Percentiles rank a stretch among this genome's conserved stretches.
These are phyloP conservation scores for Phenganax marumi DNA, from an alignment of 92 coral and sea anemone genomes.

Conservation along the genomic window DNA sequence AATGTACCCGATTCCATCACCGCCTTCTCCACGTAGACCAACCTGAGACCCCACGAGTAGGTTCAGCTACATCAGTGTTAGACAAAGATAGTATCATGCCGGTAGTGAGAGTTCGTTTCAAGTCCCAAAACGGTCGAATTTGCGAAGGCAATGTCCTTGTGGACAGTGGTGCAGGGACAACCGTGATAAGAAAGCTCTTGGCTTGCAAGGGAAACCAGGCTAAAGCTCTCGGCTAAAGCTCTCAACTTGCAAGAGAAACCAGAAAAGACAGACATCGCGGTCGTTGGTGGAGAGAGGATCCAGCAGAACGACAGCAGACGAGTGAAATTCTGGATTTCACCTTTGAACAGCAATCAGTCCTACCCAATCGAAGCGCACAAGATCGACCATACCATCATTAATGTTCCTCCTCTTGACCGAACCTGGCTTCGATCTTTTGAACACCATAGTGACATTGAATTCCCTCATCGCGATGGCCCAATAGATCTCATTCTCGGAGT, in stretches of 20 bases:
- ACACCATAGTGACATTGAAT: conserved; percentile 32
- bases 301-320: conserved; percentile 42
- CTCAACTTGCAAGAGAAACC: conserved; percentile 46
- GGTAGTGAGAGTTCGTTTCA: conserved; percentile 55
- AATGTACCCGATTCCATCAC: conserved; percentile 45
- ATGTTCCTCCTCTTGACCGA: conserved; percentile 36
- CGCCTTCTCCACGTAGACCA: conserved; percentile 41
- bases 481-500: conserved; percentile 48
- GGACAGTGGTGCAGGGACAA: conserved; percentile 64
- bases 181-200: conserved; percentile 42
- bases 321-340: conserved; percentile 53
- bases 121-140: conserved; percentile 52
- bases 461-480: conserved; percentile 51
- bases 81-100: conserved; percentile 54
- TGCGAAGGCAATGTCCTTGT: conserved; percentile 53
- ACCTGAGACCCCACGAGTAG: conserved; percentile 12
- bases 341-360: conserved; percentile 34
- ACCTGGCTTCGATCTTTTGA: conserved; percentile 44
- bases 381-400: conserved; percentile 43
- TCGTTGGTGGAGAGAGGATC: conserved; percentile 48
- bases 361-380: conserved; percentile 42
- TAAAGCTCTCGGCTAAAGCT: conserved; percentile 38
- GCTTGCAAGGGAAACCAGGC: conserved; percentile 27
- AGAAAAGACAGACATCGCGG: conserved; percentile 49
- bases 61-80: conserved; percentile 40